Percentiles rank a stretch among this genome's conserved stretches.
phyloP scores from a whole-genome alignment of 2,888 invertebrate genomes.

The Troilus luridus region DNA sequence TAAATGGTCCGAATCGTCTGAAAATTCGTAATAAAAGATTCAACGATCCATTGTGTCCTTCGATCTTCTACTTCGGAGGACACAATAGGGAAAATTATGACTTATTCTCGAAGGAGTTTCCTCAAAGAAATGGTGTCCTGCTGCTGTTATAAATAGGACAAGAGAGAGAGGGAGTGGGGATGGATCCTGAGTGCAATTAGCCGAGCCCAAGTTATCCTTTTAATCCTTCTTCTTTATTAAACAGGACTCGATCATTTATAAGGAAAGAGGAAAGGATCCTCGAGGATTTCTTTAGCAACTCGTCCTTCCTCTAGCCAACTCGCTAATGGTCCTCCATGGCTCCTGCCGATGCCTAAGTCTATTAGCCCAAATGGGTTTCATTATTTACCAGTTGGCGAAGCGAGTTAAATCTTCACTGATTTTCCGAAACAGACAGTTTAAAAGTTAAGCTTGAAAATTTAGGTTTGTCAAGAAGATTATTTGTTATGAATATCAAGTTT shows the following conservation, averaged over 20 bases:
- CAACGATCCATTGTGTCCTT: neutral
- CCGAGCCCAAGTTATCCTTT: neutral
- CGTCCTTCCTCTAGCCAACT: neutral
- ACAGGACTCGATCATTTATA: conserved; percentile 23
- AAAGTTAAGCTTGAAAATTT: neutral
- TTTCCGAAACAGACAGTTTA: neutral
- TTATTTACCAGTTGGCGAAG: neutral
- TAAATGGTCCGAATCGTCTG: neutral
- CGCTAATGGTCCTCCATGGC: neutral
- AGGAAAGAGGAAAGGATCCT: neutral
- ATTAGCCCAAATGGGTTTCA: neutral
- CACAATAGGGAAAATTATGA: neutral
- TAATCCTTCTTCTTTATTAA: conserved; percentile 22
- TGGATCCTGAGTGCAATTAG: neutral
- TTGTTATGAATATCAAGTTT: no score
- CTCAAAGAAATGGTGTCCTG: neutral
- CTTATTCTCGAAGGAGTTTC: neutral
- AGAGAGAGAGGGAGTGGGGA: neutral
- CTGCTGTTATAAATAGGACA: neutral
- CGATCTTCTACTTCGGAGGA: neutral
- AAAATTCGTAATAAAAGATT: neutral
- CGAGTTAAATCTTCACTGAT: neutral
- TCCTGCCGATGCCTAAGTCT: neutral
- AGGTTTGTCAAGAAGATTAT: no score
- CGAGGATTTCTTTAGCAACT: neutral